A percentile compares a stretch with the other conserved stretches of the same genome.
phyloP scores from a whole-genome alignment of 2,113 vertebrate species.

The Stigmatopora nigra region DNA sequence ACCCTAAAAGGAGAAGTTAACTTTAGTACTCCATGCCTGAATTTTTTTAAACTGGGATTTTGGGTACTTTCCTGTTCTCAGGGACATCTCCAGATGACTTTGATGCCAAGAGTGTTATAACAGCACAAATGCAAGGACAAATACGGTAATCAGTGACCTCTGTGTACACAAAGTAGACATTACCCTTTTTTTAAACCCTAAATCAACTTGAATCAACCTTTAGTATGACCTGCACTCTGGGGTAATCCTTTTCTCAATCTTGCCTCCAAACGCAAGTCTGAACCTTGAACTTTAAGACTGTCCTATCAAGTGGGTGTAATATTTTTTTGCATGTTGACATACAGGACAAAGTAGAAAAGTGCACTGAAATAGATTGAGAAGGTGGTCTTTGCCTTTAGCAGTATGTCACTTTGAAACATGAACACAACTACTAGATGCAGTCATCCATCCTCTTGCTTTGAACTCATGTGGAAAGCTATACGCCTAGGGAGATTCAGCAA shows the following conservation, averaged over 20 bases:
- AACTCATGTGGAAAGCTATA: not conserved
- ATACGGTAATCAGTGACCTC: too few species aligned
- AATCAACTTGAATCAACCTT: not conserved
- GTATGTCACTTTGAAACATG: conserved; percentile 33
- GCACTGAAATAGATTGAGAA: conserved; percentile 35
- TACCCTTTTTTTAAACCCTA: conserved; percentile 1
- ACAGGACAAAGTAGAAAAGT: conserved; percentile 1
- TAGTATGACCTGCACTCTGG: conserved; percentile 4
- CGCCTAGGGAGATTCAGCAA: not conserved
- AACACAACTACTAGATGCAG: conserved; percentile 19
- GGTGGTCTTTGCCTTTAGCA: conserved; percentile 38
- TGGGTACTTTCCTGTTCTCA: not conserved
- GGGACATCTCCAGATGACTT: not conserved
- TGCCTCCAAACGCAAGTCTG: not conserved
- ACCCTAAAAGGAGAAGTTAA: not conserved
- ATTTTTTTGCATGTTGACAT: not conserved
- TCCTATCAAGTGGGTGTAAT: not conserved
- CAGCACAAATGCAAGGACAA: too few species aligned
- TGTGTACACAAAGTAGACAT: not conserved
- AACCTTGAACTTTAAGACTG: conserved; percentile 7
- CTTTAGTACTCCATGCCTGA: not conserved
- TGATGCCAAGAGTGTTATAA: not conserved
- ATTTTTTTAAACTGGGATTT: not conserved
- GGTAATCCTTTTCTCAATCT: conserved; percentile 8
- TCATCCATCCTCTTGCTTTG: conserved; percentile 27